Evolutionary conservation across 2,888 invertebrate species (phyloP), one percentile per base, ranked within the genome.

Genomic region (Machimus rusticus): DNA sequence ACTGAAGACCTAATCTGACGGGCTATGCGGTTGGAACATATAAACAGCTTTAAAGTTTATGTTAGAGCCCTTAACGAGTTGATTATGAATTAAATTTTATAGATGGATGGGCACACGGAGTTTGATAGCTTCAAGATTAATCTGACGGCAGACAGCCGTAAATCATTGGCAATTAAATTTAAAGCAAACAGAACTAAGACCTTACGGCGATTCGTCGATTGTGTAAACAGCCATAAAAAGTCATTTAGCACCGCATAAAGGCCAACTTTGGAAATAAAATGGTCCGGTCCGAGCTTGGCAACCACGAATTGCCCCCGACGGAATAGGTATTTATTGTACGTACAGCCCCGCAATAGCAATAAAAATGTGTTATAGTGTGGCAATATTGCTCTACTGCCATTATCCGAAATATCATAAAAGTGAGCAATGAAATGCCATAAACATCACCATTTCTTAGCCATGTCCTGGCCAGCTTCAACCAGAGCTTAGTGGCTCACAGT

Each of bases 401-500:
- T 55, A 87, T 78, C 87, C 79, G 79, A 57, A 79, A 87, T 79
- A 51, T 39, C 87, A 78, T 87, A 78, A 87, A 87, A 87, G 37
- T n/a, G 39, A 28, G 28, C 77, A 77, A 87, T 87, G 79, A 87
- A 79, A 31, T 37, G 28, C 77, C 31, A 46, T 76, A 55, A 81
- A 81, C 81, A 28, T 55, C 81, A 55, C 39, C 76, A 39, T n/a
- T 34, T 39, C 76, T 76, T 76, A 12, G 76, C 76, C 39, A 19
- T 14, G 51, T 51, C 51, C 51, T 4, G 76, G 31, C 12, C 8
- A 66, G 23, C 66, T 66, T 14, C 19, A 66, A 14, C 66, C 19
- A 9, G 66, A 66, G 28, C 66, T 23, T 28, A 66, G 28, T 19
- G 23, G 66, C 9, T 66, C 66, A 55, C 9, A 23, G 16, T 6